phyloP scores from a whole-genome alignment of 37 sponge, comb jelly and placozoan genomes.

The Oopsacas minuta region DNA sequence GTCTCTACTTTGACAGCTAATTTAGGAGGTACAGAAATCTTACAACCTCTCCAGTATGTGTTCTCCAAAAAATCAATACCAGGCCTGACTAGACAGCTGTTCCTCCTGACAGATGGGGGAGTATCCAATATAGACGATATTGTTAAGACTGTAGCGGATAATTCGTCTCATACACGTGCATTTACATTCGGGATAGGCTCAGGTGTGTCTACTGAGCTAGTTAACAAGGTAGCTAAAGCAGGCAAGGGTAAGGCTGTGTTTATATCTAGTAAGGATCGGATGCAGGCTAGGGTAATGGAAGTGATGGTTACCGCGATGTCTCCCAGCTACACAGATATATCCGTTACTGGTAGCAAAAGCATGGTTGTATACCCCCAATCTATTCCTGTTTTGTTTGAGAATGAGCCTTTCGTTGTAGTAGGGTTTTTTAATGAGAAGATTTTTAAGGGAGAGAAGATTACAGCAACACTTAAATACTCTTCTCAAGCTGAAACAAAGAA shows the following conservation, averaged over 20 bases:
- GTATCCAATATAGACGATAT: slow-evolving; percentile 45
- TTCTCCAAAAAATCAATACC: slow-evolving; percentile 24
- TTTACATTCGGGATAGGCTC: slow-evolving; percentile 24
- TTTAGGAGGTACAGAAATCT: slow-evolving; percentile 56
- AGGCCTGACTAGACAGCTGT: slow-evolving; percentile 53
- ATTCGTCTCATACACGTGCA: neutral
- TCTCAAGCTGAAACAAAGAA: neutral
- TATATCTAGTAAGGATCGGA: neutral
- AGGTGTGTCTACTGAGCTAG: slow-evolving; percentile 23
- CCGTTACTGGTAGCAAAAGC: neutral
- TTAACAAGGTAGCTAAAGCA: slow-evolving; percentile 22
- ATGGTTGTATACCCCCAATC: neutral
- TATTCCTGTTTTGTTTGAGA: slow-evolving; percentile 6
- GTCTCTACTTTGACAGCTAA: slow-evolving; percentile 38
- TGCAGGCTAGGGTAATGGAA: slow-evolving; percentile 21
- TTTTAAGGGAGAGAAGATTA: neutral
- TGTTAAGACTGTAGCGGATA: slow-evolving; percentile 34
- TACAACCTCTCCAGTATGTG: slow-evolving; percentile 39
- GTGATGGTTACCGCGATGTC: slow-evolving; percentile 15
- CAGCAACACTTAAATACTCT: neutral
- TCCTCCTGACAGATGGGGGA: slow-evolving; percentile 60
- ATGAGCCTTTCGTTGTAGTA: neutral
- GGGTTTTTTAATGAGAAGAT: neutral
- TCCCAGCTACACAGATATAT: slow-evolving; percentile 3
- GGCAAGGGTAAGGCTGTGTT: slow-evolving; percentile 21